Conservation (phyloP, 2,888 invertebrate species). For the Glyphotaelius pellucidus region DNA sequence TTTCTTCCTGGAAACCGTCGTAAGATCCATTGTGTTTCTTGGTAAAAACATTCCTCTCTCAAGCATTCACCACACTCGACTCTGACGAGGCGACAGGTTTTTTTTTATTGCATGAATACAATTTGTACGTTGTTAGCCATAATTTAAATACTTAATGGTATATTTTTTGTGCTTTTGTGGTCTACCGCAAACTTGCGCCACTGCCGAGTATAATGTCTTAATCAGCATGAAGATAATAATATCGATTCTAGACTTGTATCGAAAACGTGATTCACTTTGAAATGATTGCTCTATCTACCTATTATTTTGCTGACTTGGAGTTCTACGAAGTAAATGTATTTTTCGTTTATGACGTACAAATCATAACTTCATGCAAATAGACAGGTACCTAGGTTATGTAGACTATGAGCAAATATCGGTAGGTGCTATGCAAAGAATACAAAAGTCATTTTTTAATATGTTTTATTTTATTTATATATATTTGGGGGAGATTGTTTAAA, state of each 20-base stretch:
- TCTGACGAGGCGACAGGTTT: background rate
- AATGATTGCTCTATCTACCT: background rate
- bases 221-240: constrained; percentile 45
- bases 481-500: no score
- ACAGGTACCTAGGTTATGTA: no score
- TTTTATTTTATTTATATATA: no score
- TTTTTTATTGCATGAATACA: background rate
- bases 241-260: background rate
- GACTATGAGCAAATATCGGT: no score
- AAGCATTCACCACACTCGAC: background rate
- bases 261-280: background rate
- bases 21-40: background rate
- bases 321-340: background rate
- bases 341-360: no score
- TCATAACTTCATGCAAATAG: no score
- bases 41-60: background rate
- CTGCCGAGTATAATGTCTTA: constrained; percentile 56
- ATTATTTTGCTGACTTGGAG: background rate
- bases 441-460: no score
- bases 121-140: constrained; percentile 11
- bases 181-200: constrained; percentile 13
- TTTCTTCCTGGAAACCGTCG: background rate
- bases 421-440: no score
- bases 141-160: constrained; percentile 17
- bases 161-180: constrained; percentile 12